A percentile compares a stretch with the other conserved stretches of the same genome.
Evolutionary conservation across 2,797 vertebrate genomes (phyloP).

Genomic region (Lagorchestes hirsutus): DNA sequence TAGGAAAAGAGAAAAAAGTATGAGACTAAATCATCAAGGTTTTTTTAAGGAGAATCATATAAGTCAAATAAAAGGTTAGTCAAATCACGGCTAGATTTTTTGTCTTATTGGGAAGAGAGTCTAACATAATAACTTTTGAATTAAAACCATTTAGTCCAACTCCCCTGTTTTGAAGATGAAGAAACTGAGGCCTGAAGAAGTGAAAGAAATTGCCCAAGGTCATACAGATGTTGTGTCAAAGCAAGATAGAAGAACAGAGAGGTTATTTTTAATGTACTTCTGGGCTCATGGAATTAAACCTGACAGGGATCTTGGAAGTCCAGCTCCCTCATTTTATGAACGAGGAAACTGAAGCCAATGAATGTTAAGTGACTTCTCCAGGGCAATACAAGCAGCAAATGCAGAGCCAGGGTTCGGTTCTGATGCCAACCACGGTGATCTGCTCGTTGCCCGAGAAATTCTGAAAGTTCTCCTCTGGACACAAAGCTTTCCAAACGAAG

Average conservation of each 20-base stretch:
- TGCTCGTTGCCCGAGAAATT: not conserved
- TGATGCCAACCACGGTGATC: not conserved
- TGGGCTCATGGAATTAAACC: not conserved
- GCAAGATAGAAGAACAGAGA: not conserved
- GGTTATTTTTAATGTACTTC: not conserved
- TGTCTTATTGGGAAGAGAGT: not conserved
- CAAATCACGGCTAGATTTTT: not conserved
- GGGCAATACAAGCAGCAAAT: not conserved
- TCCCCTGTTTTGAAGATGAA: not conserved
- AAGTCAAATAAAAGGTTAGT: not conserved
- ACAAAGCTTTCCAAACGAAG: not conserved
- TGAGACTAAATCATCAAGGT: not conserved
- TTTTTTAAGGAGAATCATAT: not conserved
- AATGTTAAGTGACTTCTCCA: not conserved
- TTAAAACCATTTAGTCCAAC: not conserved
- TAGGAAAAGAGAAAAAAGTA: constrained; percentile 37
- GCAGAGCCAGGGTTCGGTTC: not conserved
- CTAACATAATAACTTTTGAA: not conserved
- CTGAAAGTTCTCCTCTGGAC: not conserved
- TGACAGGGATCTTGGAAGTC: not conserved
- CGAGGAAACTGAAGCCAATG: not conserved
- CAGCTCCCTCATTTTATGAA: not conserved
- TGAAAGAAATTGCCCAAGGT: not conserved
- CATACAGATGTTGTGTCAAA: not conserved
- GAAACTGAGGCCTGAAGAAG: not conserved